phyloP scores from a whole-genome alignment of 2,888 invertebrate genomes.

The Eledone cirrhosa region DNA sequence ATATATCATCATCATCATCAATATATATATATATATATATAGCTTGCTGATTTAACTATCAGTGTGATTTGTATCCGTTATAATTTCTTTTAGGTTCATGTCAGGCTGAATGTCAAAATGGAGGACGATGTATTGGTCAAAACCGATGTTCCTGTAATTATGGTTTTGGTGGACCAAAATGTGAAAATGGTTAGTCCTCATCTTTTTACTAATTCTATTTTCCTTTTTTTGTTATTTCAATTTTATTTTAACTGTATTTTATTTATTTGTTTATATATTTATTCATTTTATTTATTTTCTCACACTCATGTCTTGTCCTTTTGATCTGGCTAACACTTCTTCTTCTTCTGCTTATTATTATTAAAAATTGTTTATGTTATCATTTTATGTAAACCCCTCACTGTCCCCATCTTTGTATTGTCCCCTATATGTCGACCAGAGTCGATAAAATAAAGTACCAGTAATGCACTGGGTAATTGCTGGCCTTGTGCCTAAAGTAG shows the following conservation, averaged over 20 bases:
- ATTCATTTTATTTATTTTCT: neutral
- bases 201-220: neutral
- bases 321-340: too few relatives aligned
- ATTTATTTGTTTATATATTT: neutral
- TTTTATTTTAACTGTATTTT: neutral
- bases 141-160: conserved; percentile 87
- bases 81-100: conserved; percentile 75
- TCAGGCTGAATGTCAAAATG: conserved; percentile 81
- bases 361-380: too few relatives aligned
- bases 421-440: too few relatives aligned
- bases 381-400: too few relatives aligned
- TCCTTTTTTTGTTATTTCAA: neutral
- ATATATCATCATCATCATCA: neutral
- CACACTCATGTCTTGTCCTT: neutral
- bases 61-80: conserved; percentile 37
- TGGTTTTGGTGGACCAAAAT: conserved; percentile 83
- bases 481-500: too few relatives aligned
- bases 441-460: too few relatives aligned
- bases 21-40: neutral
- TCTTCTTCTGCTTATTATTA: too few relatives aligned
- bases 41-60: neutral
- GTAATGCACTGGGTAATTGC: too few relatives aligned
- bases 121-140: conserved; percentile 85
- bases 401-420: too few relatives aligned
- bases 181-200: conserved; percentile 76